phyloP scores from a whole-genome alignment of 2,797 vertebrate species.

The Anolis apletophallus region DNA sequence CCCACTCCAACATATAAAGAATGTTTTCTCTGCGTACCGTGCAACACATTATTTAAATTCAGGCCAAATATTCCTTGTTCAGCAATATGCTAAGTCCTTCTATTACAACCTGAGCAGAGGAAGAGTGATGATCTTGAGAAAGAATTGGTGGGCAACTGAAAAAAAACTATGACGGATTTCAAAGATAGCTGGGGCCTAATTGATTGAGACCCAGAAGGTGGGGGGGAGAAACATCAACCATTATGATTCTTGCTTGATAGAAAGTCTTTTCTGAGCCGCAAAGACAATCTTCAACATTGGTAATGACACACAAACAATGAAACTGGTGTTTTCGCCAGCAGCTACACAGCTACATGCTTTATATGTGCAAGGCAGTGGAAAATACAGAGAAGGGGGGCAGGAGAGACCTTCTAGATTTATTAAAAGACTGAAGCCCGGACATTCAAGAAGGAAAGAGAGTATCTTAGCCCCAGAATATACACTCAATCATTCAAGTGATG shows the following conservation, averaged over 20 bases:
- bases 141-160: constrained; percentile 57
- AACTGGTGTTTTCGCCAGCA: constrained; percentile 36
- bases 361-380: constrained; percentile 50
- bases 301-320: constrained; percentile 46
- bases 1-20: constrained; percentile 45
- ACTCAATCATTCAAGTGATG: constrained; percentile 47
- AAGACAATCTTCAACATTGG: constrained; percentile 45
- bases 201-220: constrained; percentile 41
- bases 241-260: constrained; percentile 41
- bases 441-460: constrained; percentile 48
- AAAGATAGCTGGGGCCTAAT: constrained; percentile 46
- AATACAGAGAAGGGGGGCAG: constrained; percentile 20
- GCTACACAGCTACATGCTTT: constrained; percentile 34
- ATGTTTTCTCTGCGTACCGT: constrained; percentile 42
- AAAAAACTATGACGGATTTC: constrained; percentile 54
- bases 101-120: constrained; percentile 51
- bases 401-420: constrained; percentile 40
- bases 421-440: constrained; percentile 41
- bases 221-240: constrained; percentile 34
- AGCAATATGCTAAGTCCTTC: constrained; percentile 62
- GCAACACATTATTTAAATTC: constrained; percentile 65
- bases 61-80: constrained; percentile 53
- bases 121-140: constrained; percentile 58
- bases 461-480: constrained; percentile 49
- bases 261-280: constrained; percentile 32